These are phyloP conservation scores for Petrophora chlorosata DNA, from an alignment of 2,888 invertebrate genomes.

Conservation along the genomic window DNA sequence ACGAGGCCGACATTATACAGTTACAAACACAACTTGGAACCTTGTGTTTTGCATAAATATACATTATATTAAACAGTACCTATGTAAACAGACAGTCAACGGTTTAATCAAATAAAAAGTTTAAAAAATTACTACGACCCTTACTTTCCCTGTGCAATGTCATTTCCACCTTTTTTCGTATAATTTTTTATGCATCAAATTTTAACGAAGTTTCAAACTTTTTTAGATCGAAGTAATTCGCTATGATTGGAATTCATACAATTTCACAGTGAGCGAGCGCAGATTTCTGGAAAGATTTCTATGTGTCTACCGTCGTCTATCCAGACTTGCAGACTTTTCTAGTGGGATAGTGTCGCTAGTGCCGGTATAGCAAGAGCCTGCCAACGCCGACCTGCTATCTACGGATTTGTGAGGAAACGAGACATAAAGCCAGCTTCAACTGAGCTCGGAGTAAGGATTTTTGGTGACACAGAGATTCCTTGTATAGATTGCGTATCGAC, in stretches of 20 bases:
- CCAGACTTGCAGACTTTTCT: slow-evolving; percentile 44
- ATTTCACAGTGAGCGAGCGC: slow-evolving; percentile 57
- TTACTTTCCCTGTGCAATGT: slow-evolving; percentile 1
- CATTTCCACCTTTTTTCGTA: slow-evolving; percentile 12
- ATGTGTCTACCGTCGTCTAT: slow-evolving; percentile 40
- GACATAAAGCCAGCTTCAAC: slow-evolving; percentile 62
- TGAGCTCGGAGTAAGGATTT: slow-evolving; percentile 55
- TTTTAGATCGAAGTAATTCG: slow-evolving; percentile 43
- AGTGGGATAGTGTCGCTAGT: slow-evolving; percentile 42
- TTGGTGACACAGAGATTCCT: slow-evolving; percentile 52
- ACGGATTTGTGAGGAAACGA: slow-evolving; percentile 66
- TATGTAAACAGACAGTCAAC: no score
- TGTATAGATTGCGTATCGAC: slow-evolving; percentile 53
- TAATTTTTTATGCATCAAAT: slow-evolving; percentile 32
- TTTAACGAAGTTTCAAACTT: slow-evolving; percentile 43
- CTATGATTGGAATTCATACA: slow-evolving; percentile 51
- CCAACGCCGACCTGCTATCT: slow-evolving; percentile 55
- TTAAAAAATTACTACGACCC: background rate
- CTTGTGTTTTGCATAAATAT: no score
- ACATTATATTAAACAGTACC: no score
- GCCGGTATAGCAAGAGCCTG: slow-evolving; percentile 38
- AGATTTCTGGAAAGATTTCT: slow-evolving; percentile 49
- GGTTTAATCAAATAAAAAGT: no score
- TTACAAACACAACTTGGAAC: no score
- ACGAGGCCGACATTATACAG: no score